Evolutionary conservation across 2,888 invertebrate species (phyloP), one percentile per base, ranked within the genome.

Genomic region (Folsomia manolachei): DNA sequence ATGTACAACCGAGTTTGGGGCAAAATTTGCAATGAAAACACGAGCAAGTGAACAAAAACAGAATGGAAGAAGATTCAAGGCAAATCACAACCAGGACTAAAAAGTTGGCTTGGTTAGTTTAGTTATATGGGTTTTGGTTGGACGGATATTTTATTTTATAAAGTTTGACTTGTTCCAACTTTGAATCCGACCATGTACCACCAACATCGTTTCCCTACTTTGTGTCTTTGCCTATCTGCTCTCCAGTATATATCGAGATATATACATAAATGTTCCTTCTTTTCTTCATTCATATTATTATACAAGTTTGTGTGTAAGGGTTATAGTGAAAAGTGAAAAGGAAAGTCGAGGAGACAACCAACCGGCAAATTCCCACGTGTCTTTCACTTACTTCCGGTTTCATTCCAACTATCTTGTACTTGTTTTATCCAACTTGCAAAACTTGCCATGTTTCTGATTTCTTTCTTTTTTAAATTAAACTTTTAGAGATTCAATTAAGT

Each of bases 301-400:
- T n/a, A n/a, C n/a, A n/a, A n/a, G n/a, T n/a, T 56, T 21, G 4
- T 56, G 18, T 19, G n/a, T n/a, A 56, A 39, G 39, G 14, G 39
- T 39, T 39, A 63, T 63, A 23, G 11, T 27, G 11, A 18, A 27
- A 51, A 67, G 61, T 61, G 61, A 67, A 67, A 61, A 71, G 67
- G 71, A 67, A 67, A 67, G 66, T 71, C 67, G 63, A 71, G 52
- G 71, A 71, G 67, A 72, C 67, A 71, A n/a, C n/a, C 72, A 72
- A 75, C 75, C 75, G 75, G 75, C 72, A 72, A 75, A 75, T 75
- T 75, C 75, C 75, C 75, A 75, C 75, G 75, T 75, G 75, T 71
- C 70, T 74, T 66, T 67, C 70, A 70, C 52, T 71, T 63, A 62
- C 71, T 69, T 64, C 56, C 56, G 56, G 56, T 56, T 19, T 56